These are phyloP conservation scores for Sylvia borin DNA, from an alignment of 2,797 vertebrate species.

Conservation along the genomic window DNA sequence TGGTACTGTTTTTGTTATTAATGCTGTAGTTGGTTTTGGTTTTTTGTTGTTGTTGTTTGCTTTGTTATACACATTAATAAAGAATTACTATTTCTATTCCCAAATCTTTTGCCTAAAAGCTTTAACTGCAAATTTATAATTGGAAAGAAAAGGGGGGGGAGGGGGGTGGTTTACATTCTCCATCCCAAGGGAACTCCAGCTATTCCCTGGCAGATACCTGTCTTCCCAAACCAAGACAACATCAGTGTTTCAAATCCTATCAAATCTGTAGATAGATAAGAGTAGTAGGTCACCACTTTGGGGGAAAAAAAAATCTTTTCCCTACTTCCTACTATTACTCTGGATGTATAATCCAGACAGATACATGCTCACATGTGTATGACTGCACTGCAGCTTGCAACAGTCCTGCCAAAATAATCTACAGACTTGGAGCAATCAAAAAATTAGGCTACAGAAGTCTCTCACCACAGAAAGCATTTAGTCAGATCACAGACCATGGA, in stretches of 20 bases:
- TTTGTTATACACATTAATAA: no score
- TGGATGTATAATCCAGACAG: background rate
- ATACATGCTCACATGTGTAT: fast-evolving
- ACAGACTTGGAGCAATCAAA: background rate
- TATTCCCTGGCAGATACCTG: no score
- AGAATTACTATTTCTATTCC: no score
- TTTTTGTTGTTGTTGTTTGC: no score
- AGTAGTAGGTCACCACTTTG: background rate
- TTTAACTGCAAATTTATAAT: no score
- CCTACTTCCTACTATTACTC: background rate
- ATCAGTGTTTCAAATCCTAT: background rate
- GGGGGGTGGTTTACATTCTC: no score
- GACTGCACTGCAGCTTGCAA: background rate
- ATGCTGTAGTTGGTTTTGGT: no score
- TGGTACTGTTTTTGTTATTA: no score
- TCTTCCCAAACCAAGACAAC: no score
- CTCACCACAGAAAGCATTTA: background rate
- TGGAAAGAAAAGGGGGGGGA: no score
- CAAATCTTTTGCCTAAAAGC: no score
- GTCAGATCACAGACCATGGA: background rate
- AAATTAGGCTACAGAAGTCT: background rate
- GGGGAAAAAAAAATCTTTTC: background rate
- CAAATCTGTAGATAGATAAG: background rate
- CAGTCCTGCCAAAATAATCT: background rate
- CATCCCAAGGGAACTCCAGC: no score